phyloP scores from a whole-genome alignment of 2,888 invertebrate genomes.

The Phengaris arion region DNA sequence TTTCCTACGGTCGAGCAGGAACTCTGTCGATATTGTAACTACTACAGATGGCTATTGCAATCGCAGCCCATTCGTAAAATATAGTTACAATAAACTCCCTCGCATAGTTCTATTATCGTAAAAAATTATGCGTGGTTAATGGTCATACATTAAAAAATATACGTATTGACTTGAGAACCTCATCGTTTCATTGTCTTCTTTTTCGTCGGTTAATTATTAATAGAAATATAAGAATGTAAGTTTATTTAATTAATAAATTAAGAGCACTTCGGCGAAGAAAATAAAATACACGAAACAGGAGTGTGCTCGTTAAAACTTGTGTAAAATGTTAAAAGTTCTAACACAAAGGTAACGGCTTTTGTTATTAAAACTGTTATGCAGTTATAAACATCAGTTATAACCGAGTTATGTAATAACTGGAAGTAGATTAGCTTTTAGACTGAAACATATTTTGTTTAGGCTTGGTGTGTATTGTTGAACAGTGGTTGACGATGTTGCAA shows the following conservation, averaged over 20 bases:
- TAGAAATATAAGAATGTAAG: neutral
- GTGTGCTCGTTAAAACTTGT: slow-evolving; percentile 3
- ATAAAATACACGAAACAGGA: neutral
- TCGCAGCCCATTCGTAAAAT: too few species aligned
- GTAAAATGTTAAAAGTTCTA: slow-evolving; percentile 10
- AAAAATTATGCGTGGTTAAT: too few species aligned
- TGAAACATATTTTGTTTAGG: neutral
- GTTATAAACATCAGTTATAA: slow-evolving; percentile 19
- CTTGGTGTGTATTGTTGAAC: neutral
- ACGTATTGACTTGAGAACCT: too few species aligned
- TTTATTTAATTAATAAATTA: slow-evolving; percentile 12
- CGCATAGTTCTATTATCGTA: too few species aligned
- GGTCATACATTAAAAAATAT: too few species aligned
- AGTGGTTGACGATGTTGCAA: too few species aligned
- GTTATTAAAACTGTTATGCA: slow-evolving; percentile 16
- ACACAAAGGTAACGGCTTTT: neutral
- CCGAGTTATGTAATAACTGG: slow-evolving; percentile 7
- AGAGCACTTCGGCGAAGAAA: neutral
- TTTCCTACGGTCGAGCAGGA: too few species aligned
- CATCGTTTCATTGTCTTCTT: too few species aligned
- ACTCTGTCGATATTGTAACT: too few species aligned
- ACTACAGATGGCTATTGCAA: too few species aligned
- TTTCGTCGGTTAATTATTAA: neutral
- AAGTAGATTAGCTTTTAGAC: neutral
- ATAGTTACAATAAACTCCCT: too few species aligned